A percentile compares a stretch with the other conserved stretches of the same genome.
Evolutionary conservation across 2,797 vertebrate genomes (phyloP).

Genomic region (Gallirallus australis): DNA sequence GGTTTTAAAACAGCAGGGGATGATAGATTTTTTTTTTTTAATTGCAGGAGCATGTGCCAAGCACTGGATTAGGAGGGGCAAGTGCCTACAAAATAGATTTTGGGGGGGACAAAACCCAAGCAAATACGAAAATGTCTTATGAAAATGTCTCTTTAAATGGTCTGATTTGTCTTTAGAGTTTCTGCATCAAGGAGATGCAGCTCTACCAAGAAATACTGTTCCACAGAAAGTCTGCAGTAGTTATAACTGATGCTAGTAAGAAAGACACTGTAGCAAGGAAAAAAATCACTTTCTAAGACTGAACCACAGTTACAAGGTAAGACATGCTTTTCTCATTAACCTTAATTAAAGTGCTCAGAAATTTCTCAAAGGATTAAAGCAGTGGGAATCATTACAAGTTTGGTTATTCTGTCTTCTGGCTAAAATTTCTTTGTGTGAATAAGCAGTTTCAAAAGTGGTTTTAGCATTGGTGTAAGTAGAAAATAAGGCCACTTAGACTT

Average conservation of each 20-base stretch:
- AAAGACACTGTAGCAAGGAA: not conserved
- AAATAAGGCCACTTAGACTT: not conserved
- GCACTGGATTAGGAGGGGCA: not conserved
- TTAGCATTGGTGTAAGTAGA: not conserved
- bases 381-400: not conserved
- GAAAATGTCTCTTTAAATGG: not conserved
- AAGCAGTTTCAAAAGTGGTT: not conserved
- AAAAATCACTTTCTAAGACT: not conserved
- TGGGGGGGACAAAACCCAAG: not conserved
- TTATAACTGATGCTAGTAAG: not conserved
- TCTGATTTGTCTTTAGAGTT: not conserved
- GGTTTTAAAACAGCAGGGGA: not conserved
- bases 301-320: conserved; percentile 2
- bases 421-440: not conserved
- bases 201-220: not conserved
- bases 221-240: not conserved
- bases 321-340: not conserved
- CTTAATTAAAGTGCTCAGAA: not conserved
- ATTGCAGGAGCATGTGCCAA: not conserved
- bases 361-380: not conserved
- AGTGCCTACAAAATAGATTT: not conserved
- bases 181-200: not conserved
- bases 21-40: not conserved
- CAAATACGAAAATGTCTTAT: not conserved
- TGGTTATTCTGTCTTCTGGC: not conserved